Base-by-base conservation (phyloP, 2,888 invertebrate species). In the Xylota segnis region DNA sequence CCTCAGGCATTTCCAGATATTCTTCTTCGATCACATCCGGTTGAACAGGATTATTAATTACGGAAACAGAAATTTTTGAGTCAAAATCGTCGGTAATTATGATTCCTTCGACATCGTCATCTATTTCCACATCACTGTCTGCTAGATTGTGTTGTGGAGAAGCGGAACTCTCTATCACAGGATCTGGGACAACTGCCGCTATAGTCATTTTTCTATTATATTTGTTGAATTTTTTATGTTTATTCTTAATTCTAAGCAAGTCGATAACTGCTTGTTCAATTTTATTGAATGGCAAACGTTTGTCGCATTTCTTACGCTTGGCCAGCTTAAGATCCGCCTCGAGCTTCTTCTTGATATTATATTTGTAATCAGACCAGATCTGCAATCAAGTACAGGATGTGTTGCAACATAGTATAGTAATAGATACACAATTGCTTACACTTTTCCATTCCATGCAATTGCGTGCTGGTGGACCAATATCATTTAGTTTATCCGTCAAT, bases 351-450 rank as follows among this genome's bases (percentile, higher is more conserved):
- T 71, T 71, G 0, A 58, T n/a, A 6, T 71, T 71, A 34, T 71
- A 71, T 10, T 71, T 71, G 34, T 71, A 71, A 47, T 71, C 70
- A 10, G 70, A 16, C 70, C 58, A 71, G 6, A 71, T 58, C 70
- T 71, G 14, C 0, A 68, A 56, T 12, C 2, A 1, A 6, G 14
- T 5, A 43, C 7, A 32, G 0, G 5, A n/a, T n/a, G n/a, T 14
- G 6, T 4, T 6, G 1, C 3, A 43, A 56, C 0, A 0, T 0
- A 43, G 0, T 0, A 14, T 5, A 2, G 5, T 0, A 47, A 2
- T 7, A 1, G 29, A 9, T 43, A 5, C n/a, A 9, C 0, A n/a
- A 40, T 14, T 70, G 14, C 43, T 70, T 70, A 70, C 70, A 12
- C 56, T 45, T 29, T 34, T 70, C 70, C 70, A 70, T 5, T 43